Evolutionary conservation across 2,113 vertebrate genomes (phyloP).

Genomic region (Bufo bufo): DNA sequence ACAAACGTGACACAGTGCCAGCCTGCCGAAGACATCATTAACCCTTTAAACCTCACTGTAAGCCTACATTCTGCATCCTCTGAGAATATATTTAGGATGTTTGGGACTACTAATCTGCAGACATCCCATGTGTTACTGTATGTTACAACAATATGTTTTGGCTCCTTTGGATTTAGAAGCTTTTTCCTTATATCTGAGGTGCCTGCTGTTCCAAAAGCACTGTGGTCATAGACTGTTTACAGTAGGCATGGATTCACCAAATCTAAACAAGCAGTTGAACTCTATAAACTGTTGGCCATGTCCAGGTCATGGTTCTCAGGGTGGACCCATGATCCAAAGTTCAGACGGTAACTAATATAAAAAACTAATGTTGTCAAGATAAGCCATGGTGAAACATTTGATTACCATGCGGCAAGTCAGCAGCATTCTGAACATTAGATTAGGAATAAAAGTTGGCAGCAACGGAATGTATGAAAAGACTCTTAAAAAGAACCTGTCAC

Average conservation of each 20-base stretch:
- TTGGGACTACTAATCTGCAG: background rate
- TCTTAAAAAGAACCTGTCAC: no score
- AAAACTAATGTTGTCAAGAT: background rate
- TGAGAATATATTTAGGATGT: background rate
- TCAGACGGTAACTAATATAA: no score
- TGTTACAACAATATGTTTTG: no score
- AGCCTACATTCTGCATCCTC: conserved; percentile 62
- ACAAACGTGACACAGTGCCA: conserved; percentile 73
- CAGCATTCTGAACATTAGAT: background rate
- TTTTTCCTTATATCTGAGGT: no score
- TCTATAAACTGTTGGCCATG: background rate
- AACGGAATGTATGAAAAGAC: background rate
- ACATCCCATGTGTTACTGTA: background rate
- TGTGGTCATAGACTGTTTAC: no score
- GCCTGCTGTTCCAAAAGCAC: no score
- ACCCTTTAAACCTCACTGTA: conserved; percentile 86
- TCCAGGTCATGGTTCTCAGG: background rate
- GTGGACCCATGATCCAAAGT: background rate
- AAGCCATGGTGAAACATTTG: background rate
- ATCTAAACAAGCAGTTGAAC: background rate
- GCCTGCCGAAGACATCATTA: conserved; percentile 79
- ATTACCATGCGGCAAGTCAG: background rate
- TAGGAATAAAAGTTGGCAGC: background rate
- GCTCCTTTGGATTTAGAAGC: no score
- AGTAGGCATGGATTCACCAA: no score